phyloP scores from a whole-genome alignment of 2,888 invertebrate genomes.

The Habrosyne pyritoides region DNA sequence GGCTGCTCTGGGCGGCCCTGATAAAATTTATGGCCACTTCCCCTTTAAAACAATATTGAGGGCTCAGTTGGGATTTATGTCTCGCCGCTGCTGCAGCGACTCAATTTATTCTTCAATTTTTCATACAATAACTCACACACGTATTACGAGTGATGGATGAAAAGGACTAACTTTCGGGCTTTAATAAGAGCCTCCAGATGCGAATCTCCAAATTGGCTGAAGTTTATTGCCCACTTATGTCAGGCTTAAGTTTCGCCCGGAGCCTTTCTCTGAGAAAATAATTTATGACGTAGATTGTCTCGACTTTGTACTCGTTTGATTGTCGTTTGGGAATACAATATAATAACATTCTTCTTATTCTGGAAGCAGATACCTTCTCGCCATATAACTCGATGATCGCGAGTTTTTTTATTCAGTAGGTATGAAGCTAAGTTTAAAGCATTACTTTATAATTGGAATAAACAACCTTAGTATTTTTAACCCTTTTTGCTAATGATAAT shows the following conservation, averaged over 20 bases:
- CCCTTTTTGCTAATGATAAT: too few relatives aligned
- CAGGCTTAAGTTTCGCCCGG: conserved; percentile 82
- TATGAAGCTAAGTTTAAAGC: too few relatives aligned
- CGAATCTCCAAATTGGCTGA: conserved; percentile 84
- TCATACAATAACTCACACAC: conserved; percentile 84
- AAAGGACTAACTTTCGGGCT: conserved; percentile 84
- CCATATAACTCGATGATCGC: conserved; percentile 6
- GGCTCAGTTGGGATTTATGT: conserved; percentile 84
- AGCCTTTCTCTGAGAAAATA: conserved; percentile 80
- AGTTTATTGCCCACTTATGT: conserved; percentile 84
- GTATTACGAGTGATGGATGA: conserved; percentile 84
- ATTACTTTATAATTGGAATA: too few relatives aligned
- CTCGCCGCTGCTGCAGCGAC: conserved; percentile 83
- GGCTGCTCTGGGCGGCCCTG: conserved; percentile 75
- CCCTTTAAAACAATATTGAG: conserved; percentile 85
- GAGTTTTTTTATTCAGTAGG: conserved; percentile 9
- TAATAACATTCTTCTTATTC: conserved; percentile 17
- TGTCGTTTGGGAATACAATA: conserved; percentile 57
- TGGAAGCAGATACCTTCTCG: conserved; percentile 18
- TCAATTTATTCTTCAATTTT: conserved; percentile 85
- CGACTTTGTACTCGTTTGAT: conserved; percentile 74
- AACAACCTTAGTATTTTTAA: too few relatives aligned
- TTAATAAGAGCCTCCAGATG: conserved; percentile 84
- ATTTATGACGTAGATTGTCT: conserved; percentile 81
- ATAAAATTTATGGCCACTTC: conserved; percentile 85